Base-by-base conservation (phyloP, 2,888 invertebrate species). In the Tenthredo notha region DNA sequence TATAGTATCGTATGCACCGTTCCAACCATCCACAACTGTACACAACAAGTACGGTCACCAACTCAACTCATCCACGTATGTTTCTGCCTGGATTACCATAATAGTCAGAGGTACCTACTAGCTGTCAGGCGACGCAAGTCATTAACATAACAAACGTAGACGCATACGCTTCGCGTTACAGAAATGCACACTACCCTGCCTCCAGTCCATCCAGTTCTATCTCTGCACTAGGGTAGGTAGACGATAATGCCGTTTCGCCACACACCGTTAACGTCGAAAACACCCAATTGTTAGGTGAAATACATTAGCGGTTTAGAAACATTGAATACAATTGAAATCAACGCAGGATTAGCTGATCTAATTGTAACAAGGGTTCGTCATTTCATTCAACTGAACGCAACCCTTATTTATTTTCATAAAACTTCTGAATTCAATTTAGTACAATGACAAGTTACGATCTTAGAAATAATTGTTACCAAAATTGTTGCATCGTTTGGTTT, bases 131-230 rank as follows among this genome's bases (percentile, higher is more conserved):
- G 84, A 87, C 77, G 58, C 82, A 84, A 85, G 89, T 89, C 89
- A 91, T 91, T 90, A 91, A 88, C 90, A 90, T 91, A 90, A 91
- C 89, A 91, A 88, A 90, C 88, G 90, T 86, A 87, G 85, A 88
- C 88, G 80, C 77, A 77, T 77, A 77, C 77, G 77, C 29, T 77
- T 77, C 80, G 37, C 47, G 83, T 83, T 47, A 7, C 83, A 70
- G 67, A 47, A 47, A 83, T 67, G 29, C 29, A 47, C 58, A 58
- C 50, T 54, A 77, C 85, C 47, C 43, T 10, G 86, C 43, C 84
- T 18, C 84, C 9, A 33, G 21, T 21, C 72, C 72, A 40, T 3
- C 12, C 47, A 47, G 47, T 47, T 15, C 47, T 9, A 6, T 29
- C 29, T 25, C 25, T 6, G 12, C 33, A 25, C 29, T 7, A 3